Evolutionary conservation across 2,888 invertebrate species (phyloP).

Genomic region (Philhelius pedissequus): DNA sequence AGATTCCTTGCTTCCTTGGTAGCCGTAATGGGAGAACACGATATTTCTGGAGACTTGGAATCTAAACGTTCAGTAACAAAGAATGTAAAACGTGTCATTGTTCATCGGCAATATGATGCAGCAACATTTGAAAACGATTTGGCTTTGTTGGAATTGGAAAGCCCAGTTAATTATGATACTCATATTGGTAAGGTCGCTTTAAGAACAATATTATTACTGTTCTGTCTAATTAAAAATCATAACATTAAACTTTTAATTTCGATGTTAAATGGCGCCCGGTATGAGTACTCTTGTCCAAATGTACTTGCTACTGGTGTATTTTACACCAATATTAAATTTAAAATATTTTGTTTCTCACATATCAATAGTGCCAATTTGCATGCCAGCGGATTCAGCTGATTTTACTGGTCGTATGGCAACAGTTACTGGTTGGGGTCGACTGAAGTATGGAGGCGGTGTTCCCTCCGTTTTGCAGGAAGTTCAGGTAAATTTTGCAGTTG

Average conservation of each 20-base stretch:
- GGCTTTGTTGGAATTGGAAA: conserved; percentile 91
- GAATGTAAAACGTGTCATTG: conserved; percentile 92
- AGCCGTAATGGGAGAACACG: conserved; percentile 94
- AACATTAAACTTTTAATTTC: not conserved
- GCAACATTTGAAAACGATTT: conserved; percentile 95
- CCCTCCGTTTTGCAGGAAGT: conserved; percentile 95
- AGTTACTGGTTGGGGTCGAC: conserved; percentile 95
- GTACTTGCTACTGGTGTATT: no score
- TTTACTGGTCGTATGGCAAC: conserved; percentile 92
- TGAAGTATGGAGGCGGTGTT: conserved; percentile 94
- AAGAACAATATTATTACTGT: not conserved
- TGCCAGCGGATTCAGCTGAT: conserved; percentile 89
- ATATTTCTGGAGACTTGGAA: conserved; percentile 91
- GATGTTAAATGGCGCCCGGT: not conserved
- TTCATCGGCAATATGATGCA: conserved; percentile 92
- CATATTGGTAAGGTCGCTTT: conserved; percentile 84
- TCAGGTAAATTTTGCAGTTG: conserved; percentile 79
- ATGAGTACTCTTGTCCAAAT: no score
- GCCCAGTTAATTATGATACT: conserved; percentile 89
- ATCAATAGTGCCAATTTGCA: conserved; percentile 91
- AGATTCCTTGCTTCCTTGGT: conserved; percentile 92
- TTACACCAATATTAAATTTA: not conserved
- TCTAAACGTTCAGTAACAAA: conserved; percentile 87
- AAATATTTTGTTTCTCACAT: not conserved
- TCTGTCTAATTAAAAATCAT: not conserved